A percentile compares a stretch with the other conserved stretches of the same genome.
These are phyloP conservation scores for Pelobates cultripes DNA, from an alignment of 2,797 vertebrate genomes.

Conservation along the genomic window DNA sequence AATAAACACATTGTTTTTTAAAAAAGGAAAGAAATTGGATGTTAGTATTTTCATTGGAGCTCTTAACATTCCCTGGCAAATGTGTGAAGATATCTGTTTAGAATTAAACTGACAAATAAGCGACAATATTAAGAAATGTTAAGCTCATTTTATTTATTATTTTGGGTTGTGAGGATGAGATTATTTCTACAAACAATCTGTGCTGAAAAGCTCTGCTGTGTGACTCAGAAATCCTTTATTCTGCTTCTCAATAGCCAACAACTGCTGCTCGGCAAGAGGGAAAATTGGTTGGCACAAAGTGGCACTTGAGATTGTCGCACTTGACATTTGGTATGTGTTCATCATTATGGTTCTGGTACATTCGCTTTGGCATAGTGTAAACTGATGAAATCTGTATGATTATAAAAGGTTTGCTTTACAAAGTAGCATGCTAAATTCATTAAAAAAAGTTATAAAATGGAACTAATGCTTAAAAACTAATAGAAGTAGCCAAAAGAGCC, in stretches of 20 bases:
- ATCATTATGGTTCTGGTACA: conserved; percentile 47
- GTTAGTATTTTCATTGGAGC: conserved; percentile 2
- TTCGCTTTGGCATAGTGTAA: conserved; percentile 48
- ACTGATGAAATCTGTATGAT: neutral
- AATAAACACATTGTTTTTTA: conserved; percentile 14
- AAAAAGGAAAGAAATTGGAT: neutral
- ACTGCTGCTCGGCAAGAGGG: conserved; percentile 48
- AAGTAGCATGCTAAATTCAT: neutral
- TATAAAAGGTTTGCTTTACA: neutral
- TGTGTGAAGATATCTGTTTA: neutral
- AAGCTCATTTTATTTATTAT: neutral
- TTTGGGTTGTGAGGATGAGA: neutral
- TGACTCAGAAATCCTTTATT: conserved; percentile 45
- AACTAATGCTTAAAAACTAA: too few relatives aligned
- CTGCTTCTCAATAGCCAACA: conserved; percentile 52
- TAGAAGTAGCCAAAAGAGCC: too few relatives aligned
- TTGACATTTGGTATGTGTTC: conserved; percentile 52
- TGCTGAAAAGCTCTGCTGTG: conserved; percentile 31
- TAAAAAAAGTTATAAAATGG: too few relatives aligned
- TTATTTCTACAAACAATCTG: conserved; percentile 32
- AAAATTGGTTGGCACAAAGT: conserved; percentile 48
- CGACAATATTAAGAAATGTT: conserved; percentile 1
- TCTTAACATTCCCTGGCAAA: neutral
- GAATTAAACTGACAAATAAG: conserved; percentile 14
- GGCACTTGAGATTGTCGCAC: conserved; percentile 41